phyloP scores from a whole-genome alignment of 2,888 invertebrate species.

The Dynastes tityus region DNA sequence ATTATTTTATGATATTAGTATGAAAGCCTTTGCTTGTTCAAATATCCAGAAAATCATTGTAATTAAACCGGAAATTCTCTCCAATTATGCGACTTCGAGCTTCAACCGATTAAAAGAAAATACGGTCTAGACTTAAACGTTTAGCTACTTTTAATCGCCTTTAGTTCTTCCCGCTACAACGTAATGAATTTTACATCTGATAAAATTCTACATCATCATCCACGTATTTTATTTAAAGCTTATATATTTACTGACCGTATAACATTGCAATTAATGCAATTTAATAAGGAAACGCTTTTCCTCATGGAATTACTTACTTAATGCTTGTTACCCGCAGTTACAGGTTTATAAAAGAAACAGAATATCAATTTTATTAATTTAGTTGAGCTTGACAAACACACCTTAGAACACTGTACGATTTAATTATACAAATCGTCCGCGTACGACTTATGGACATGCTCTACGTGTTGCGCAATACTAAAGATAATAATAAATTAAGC shows the following conservation, averaged over 20 bases:
- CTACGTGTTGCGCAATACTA: conserved; percentile 16
- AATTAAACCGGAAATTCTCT: no score
- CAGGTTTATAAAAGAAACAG: background rate
- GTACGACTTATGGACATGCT: conserved; percentile 1
- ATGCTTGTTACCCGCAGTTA: background rate
- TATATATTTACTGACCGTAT: background rate
- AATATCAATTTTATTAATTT: background rate
- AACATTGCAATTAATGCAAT: background rate
- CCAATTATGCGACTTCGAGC: background rate
- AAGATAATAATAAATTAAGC: conserved; percentile 19
- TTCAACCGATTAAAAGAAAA: background rate
- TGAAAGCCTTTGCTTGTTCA: no score
- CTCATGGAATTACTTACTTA: background rate
- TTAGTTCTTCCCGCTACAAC: no score
- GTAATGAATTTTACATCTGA: no score
- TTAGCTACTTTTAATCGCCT: no score
- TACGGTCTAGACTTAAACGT: no score
- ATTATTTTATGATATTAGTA: no score
- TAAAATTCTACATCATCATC: no score
- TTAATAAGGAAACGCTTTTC: background rate
- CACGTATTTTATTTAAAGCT: no score
- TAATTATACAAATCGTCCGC: conserved; percentile 15
- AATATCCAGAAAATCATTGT: no score
- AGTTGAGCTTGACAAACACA: background rate
- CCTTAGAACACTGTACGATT: no score